phyloP scores from a whole-genome alignment of 2,113 vertebrate species.

The Shinisaurus crocodilurus region DNA sequence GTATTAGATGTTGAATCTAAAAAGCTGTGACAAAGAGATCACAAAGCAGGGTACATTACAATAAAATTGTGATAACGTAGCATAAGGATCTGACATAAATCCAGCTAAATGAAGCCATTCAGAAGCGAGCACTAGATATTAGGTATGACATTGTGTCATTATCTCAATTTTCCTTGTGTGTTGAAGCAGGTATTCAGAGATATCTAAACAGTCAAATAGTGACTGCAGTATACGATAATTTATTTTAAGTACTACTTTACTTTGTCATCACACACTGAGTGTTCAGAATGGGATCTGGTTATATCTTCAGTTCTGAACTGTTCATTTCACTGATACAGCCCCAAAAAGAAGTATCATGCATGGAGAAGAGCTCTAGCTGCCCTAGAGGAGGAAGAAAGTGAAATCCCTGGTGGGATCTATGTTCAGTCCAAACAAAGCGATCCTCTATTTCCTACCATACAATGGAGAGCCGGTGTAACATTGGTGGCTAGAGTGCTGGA shows the following conservation, averaged over 20 bases:
- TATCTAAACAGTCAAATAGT: conserved; percentile 32
- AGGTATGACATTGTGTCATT: conserved; percentile 15
- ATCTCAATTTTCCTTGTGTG: conserved; percentile 15
- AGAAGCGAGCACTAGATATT: conserved; percentile 24
- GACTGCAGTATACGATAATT: not conserved
- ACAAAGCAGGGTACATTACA: conserved; percentile 18
- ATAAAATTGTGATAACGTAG: not conserved
- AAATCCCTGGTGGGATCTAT: not conserved
- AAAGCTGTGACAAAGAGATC: not conserved
- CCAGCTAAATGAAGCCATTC: conserved; percentile 39
- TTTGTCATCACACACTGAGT: not conserved
- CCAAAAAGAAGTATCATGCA: not conserved
- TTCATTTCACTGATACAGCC: not conserved
- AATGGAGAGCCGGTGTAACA: not conserved
- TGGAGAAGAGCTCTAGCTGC: not conserved
- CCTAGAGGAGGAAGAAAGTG: not conserved
- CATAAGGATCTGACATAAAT: conserved; percentile 49
- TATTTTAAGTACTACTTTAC: conserved; percentile 21
- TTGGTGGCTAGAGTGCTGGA: too few relatives aligned
- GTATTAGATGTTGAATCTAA: conserved; percentile 47
- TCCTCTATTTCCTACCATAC: not conserved
- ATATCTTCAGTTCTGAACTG: not conserved
- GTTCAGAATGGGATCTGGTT: not conserved
- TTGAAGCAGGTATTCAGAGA: not conserved
- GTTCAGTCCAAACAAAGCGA: not conserved